Evolutionary conservation across 2,797 vertebrate genomes (phyloP).

Genomic region (Kryptolebias ocellatus): DNA sequence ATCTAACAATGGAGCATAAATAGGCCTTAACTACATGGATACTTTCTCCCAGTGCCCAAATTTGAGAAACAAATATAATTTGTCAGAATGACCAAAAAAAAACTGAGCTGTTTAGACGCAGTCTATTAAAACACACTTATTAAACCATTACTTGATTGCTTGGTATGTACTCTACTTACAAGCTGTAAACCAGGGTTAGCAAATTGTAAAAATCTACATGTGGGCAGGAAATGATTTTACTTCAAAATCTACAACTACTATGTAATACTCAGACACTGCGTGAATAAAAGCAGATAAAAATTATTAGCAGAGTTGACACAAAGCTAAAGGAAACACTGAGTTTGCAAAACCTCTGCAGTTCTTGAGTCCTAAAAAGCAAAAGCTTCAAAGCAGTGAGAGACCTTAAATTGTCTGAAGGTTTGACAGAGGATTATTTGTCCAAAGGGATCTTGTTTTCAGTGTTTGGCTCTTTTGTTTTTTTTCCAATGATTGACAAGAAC

Average conservation of each 20-base stretch:
- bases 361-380: constrained; percentile 20
- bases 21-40: not conserved
- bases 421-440: constrained; percentile 46
- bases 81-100: not conserved
- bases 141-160: constrained; percentile 4
- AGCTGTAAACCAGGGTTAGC: not conserved
- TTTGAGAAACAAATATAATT: constrained; percentile 1
- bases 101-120: constrained; percentile 17
- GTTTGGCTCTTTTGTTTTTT: constrained; percentile 23
- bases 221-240: not conserved
- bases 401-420: constrained; percentile 31
- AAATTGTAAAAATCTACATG: not conserved
- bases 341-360: constrained; percentile 11
- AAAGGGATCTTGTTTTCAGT: constrained; percentile 28
- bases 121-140: not conserved
- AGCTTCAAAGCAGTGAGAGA: constrained; percentile 27
- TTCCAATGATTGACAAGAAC: constrained; percentile 50
- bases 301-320: not conserved
- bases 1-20: constrained; percentile 1
- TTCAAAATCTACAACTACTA: not conserved
- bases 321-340: constrained; percentile 7
- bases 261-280: not conserved
- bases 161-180: not conserved
- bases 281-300: not conserved
- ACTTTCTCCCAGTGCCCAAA: not conserved